Conservation (phyloP, 2,113 vertebrate genomes). For the Aspiorhynchus laticeps region DNA sequence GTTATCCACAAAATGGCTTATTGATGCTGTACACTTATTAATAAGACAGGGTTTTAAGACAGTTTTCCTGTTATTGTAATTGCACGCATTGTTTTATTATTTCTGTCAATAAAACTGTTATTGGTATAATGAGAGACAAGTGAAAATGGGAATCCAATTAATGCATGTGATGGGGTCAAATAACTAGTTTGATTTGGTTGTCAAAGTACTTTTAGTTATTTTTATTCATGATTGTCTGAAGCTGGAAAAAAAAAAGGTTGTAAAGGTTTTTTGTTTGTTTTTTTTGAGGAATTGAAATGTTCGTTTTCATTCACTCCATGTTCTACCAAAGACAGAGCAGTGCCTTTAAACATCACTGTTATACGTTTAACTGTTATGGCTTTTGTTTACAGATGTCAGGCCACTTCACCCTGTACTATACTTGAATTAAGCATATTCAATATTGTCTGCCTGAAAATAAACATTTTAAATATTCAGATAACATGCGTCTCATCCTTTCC, state of each 20-base stretch:
- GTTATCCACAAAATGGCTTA: conserved; percentile 13
- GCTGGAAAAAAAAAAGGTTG: neutral
- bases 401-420: conserved; percentile 26
- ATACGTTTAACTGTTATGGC: conserved; percentile 29
- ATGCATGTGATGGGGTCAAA: neutral
- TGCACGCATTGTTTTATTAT: neutral
- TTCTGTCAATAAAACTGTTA: neutral
- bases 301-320: neutral
- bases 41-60: conserved; percentile 10
- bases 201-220: neutral
- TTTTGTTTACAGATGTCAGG: conserved; percentile 21
- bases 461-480: conserved; percentile 27
- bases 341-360: conserved; percentile 52
- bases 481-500: neutral
- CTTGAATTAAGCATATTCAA: conserved; percentile 30
- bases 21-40: neutral
- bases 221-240: conserved; percentile 10
- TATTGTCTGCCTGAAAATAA: conserved; percentile 50
- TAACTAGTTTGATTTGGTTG: neutral
- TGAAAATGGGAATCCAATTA: neutral
- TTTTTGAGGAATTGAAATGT: neutral
- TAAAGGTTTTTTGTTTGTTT: neutral
- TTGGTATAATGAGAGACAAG: neutral
- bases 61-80: neutral
- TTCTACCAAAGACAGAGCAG: conserved; percentile 36